Evolutionary conservation across 2,888 invertebrate genomes (phyloP), one percentile per base, ranked within the genome.

Genomic region (Magallana nippona): DNA sequence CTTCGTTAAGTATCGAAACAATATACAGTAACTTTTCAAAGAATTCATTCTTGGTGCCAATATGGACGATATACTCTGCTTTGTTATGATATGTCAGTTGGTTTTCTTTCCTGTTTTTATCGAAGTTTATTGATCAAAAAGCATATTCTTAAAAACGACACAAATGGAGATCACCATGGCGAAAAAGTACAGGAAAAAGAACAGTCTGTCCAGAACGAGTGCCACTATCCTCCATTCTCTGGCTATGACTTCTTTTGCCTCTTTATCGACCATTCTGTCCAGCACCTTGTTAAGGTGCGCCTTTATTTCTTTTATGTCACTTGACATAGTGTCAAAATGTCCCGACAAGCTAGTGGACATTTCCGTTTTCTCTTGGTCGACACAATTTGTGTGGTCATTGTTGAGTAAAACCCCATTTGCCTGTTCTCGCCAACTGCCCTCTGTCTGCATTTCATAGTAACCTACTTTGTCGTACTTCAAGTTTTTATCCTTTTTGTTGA

Each of bases 201-300:
- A 93, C 19, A 93, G 85, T 82, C 94, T 86, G 87, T 94, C 94
- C 8, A 94, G 82, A 19, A 93, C 93, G 19, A 93, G 89, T 1
- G 94, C 93, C 63, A 94, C 92, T 11, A 93, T 87, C 83, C 93
- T 90, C 94, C 94, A 94, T 84, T 94, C 93, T 83, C 91, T 86
- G 8, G 90, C 90, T 27, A 92, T 89, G 79, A 90, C 90, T 81
- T 93, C 92, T 77, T 88, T 89, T 55, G 87, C 87, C 56, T 93
- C 93, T 58, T 90, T 91, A n/a, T 92, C 90, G 2, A 86, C 87
- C 17, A 90, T 85, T 79, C 91, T 92, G 44, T 90, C 90, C 81
- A 89, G 88, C 87, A 93, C 90, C n/a, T 84, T 83, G 55, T 89
- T 88, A 78, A 93, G 85, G 63, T 89, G 90, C 22, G 87, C 83